Base-by-base conservation (phyloP, 1,140 invertebrate species). In the Colletes gigas region DNA sequence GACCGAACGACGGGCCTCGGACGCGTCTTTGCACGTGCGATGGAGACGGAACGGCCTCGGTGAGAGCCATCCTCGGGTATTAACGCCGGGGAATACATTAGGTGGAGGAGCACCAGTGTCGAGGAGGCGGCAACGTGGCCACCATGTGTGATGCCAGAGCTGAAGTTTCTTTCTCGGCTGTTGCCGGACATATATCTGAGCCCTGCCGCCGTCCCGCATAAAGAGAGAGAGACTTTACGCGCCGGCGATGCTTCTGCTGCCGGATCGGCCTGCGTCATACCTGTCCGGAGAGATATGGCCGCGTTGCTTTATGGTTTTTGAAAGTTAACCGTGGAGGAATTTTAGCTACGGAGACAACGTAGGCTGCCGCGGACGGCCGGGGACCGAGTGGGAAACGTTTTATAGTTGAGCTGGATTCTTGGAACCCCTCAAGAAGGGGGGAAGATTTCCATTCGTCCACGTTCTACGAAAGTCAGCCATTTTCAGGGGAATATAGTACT, bases 61-160 rank as follows among this genome's bases (percentile, higher is more conserved):
- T 55, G 88, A 79, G 77, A 79, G 77, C 71, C 82, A 78, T 82
- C 71, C 81, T 73, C 77, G 85, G 83, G 89, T 88, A 92, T 91
- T 91, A 91, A 87, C 87, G 87, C 88, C 80, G 82, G 88, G 69
- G 88, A 92, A 92, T 92, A 90, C 91, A 92, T 92, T 91, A 91
- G 85, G 84, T 86, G 82, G 86, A 78, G 83, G 30, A 78, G 7
- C 69, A 44, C 44, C 21, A 39, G 17, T 62, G 72, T 65, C 21
- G 88, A 90, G 89, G 88, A 92, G 89, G 88, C 89, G 89, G 91
- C 91, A 93, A 93, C 91, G 92, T 92, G 92, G 92, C 90, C 90
- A 90, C 91, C 92, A 92, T 91, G 88, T 92, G 92, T 90, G 90
- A 86, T 86, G 77, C 69, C 81, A 81, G 83, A 85, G 85, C 76